Percentiles rank a stretch among this genome's conserved stretches.
phyloP scores from a whole-genome alignment of 2,113 vertebrate genomes.

The Suricata suricatta region DNA sequence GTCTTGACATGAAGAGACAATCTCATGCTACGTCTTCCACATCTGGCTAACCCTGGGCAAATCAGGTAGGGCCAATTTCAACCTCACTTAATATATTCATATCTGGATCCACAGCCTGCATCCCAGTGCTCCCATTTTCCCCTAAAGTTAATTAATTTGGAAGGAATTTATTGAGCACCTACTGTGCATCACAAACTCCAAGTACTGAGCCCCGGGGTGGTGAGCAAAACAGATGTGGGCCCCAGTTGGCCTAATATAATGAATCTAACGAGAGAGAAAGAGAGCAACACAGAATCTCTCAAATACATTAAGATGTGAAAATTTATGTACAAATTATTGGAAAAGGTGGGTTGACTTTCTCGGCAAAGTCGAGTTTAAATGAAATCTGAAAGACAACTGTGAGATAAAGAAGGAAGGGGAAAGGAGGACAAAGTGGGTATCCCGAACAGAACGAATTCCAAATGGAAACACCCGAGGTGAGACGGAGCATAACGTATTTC shows the following conservation, averaged over 20 bases:
- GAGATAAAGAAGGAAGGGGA: not conserved
- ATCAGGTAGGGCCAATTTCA: not conserved
- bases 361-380: not conserved
- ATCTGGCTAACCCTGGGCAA: not conserved
- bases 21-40: not conserved
- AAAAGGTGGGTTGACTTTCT: not conserved
- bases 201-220: not conserved
- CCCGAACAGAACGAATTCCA: not conserved
- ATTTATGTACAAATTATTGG: not conserved
- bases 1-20: not conserved
- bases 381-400: not conserved
- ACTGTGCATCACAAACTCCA: not conserved
- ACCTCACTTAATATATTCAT: not conserved
- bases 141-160: not conserved
- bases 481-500: not conserved
- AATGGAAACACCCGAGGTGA: not conserved
- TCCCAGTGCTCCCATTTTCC: not conserved
- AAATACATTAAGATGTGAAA: not conserved
- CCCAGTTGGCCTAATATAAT: not conserved
- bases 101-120: not conserved
- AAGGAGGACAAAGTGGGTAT: not conserved
- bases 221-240: not conserved
- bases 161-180: constrained; percentile 1
- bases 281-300: not conserved
- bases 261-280: not conserved